Evolutionary conservation across 2,888 invertebrate genomes (phyloP).

Genomic region (Acanthosepion pharaonis): DNA sequence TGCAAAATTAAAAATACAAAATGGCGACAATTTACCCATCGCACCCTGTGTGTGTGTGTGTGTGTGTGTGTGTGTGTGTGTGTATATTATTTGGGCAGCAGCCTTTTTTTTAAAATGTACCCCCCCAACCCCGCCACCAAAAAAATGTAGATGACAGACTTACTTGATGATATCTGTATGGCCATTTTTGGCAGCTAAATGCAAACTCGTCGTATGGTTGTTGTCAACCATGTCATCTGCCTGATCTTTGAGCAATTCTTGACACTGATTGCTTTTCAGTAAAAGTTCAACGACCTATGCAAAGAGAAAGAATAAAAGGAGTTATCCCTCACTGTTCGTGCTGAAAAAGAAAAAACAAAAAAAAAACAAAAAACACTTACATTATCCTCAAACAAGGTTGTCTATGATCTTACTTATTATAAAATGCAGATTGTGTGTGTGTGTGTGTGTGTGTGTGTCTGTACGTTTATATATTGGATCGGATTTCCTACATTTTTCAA

Average conservation of each 20-base stretch:
- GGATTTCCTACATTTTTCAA: too few relatives aligned
- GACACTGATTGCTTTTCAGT: constrained; percentile 72
- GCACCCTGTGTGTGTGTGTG: too few relatives aligned
- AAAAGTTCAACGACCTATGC: constrained; percentile 74
- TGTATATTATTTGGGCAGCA: too few relatives aligned
- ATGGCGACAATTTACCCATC: too few relatives aligned
- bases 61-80: too few relatives aligned
- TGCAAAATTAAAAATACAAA: too few relatives aligned
- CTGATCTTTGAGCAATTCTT: constrained; percentile 69
- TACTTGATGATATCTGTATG: constrained; percentile 75
- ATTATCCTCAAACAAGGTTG: background rate
- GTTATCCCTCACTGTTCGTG: background rate
- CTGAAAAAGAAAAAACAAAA: background rate
- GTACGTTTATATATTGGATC: too few relatives aligned
- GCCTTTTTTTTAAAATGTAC: too few relatives aligned
- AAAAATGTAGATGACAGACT: constrained; percentile 47
- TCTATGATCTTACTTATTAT: too few relatives aligned
- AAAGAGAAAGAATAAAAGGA: background rate
- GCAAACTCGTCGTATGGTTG: constrained; percentile 73
- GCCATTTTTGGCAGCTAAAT: constrained; percentile 75
- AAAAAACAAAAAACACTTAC: background rate
- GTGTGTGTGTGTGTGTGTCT: too few relatives aligned
- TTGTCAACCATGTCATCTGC: constrained; percentile 72
- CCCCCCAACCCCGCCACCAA: too few relatives aligned
- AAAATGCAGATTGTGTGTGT: too few relatives aligned